Conservation (phyloP, 2,797 vertebrate species). For the Brachymystax lenok region DNA sequence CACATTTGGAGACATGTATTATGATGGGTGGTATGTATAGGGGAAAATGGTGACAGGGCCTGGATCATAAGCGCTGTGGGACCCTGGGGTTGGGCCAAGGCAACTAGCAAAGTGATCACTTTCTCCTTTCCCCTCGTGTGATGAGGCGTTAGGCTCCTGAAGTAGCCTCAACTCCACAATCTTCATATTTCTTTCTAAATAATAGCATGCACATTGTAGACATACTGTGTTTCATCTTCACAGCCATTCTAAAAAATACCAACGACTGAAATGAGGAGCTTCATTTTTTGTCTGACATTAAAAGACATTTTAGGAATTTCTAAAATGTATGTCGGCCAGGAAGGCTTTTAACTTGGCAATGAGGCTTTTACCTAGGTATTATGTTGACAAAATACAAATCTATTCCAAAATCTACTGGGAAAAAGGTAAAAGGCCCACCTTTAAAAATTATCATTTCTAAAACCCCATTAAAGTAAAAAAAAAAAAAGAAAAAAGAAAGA, state of each 20-base stretch:
- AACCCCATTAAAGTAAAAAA: conserved; percentile 19
- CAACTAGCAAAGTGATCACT: conserved; percentile 29
- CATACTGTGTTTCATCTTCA: background rate
- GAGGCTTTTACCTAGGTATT: background rate
- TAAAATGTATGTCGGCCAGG: background rate
- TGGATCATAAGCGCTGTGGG: conserved; percentile 23
- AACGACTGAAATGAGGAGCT: background rate
- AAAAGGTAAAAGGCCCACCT: background rate
- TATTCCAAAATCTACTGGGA: background rate
- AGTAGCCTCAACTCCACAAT: background rate
- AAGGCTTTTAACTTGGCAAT: background rate
- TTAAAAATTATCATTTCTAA: background rate
- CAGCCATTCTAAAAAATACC: background rate
- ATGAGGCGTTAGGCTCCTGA: background rate
- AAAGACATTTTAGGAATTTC: background rate
- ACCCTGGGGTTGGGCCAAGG: conserved; percentile 30
- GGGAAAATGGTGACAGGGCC: conserved; percentile 28
- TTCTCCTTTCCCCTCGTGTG: conserved; percentile 33
- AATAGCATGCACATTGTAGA: background rate
- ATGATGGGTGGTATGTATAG: conserved; percentile 35
- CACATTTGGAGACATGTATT: conserved; percentile 40
- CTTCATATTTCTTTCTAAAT: background rate
- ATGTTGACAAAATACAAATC: background rate
- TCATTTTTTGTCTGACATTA: background rate
- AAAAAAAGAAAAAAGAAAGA: too few relatives aligned